Evolutionary conservation across 2,888 invertebrate genomes (phyloP), one percentile per base, ranked within the genome.

Genomic region (Rhingia campestris): DNA sequence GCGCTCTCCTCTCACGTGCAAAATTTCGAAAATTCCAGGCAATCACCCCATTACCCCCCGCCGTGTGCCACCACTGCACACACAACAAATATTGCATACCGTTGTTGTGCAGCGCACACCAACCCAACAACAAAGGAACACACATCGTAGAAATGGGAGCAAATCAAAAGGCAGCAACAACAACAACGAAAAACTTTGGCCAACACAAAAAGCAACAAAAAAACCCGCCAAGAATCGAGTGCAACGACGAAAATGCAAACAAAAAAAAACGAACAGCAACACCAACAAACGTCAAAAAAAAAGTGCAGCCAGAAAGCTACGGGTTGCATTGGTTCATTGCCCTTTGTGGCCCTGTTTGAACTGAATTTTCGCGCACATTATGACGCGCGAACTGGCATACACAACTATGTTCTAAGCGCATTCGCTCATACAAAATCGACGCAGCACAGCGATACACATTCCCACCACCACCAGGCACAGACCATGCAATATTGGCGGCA

Each of bases 301-400:
- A 75, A 70, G 58, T 80, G 79, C 79, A 84, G 74, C 82, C 73
- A 79, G 63, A 45, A 10, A 80, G 84, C 74, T 75, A 66, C 84
- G 84, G 84, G 80, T 80, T 84, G 80, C 72, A 86, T 80, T 86
- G 77, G 87, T 86, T 87, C 87, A 86, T 84, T 86, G 86, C 86
- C 86, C 86, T 86, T 86, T 82, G 82, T 87, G 86, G 86, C 86
- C 86, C 86, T 86, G 86, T 87, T 87, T 87, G 84, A 86, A 86
- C 86, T 84, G 82, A 81, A 86, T 86, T 81, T 81, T 81, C 69
- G 81, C 81, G 79, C 79, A 82, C 82, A 73, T 79, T 79, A 82
- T 82, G 82, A 82, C 82, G 73, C 79, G 84, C 74, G 58, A 84
- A 59, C 79, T 58, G 69, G 49, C 49, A 53, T 49, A 59, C 58